Evolutionary conservation across 2,797 vertebrate genomes (phyloP), one percentile per base, ranked within the genome.

Genomic region (Anguilla obscura): DNA sequence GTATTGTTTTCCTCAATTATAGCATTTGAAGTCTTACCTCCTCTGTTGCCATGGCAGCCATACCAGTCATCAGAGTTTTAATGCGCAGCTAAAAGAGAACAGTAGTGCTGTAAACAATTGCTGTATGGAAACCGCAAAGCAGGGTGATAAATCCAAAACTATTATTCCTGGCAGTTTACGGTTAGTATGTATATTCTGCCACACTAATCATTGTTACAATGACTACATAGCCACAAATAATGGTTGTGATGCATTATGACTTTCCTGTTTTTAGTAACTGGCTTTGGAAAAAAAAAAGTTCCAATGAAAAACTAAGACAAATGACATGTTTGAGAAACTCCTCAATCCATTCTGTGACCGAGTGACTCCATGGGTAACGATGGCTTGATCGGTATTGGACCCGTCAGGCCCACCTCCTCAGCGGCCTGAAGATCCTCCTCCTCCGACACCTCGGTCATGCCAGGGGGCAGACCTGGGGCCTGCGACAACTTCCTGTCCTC

Each of bases 11-110:
- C 21, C 8, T 82, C 79, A 10, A 80, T 48, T 76, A 86, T 48
- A 3, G 74, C 3, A 18, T 85, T 52, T 71, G 50, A 52, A 79
- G 48, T n/a, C 92, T 91, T 91, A 99, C 98, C 97, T 98, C 97
- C 87, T 97, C 97, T 24, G 92, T 97, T 30, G 94, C 97, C 98
- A 98, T 99, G 52, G 95, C 97, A 36, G 98, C 97, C 98, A 99
- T 99, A 92, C 94, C 97, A 90, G 96, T 99, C 98, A 99, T 99
- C 92, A 99, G 90, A 0, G 96, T 95, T 94, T 97, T 97, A 91
- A 99, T 98, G 74, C 96, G 93, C 90, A 97, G 95, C 97, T 99
- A 60, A 86, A 88, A 69, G 12, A 56, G 45, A 89, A 56, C 9
- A 87, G 63, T 27, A 84, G 50, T n/a, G 33, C 21, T 54, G 18